Evolutionary conservation across 2,113 vertebrate genomes (phyloP), one percentile per base, ranked within the genome.

Genomic region (Hemiprocne comata): DNA sequence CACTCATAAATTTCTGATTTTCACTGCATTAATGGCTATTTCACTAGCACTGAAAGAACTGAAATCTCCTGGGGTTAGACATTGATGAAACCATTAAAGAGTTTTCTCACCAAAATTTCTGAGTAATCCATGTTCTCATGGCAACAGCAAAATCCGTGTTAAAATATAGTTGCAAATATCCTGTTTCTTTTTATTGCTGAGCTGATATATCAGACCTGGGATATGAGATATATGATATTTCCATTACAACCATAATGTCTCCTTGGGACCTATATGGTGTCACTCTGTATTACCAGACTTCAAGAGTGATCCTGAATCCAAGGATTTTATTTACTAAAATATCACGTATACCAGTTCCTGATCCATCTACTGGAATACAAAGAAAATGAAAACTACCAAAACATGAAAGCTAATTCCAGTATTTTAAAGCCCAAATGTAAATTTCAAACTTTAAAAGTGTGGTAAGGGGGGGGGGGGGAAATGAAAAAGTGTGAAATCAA

Each of bases 101-200:
- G 62, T 93, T 97, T 97, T 97, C 97, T 97, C 95, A 95, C 92
- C 19, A 4, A 93, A 93, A 93, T 96, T 94, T 95, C 90, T 57
- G 50, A 91, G 93, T 97, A 96, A 97, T 96, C 96, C 95, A 18
- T 29, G 96, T 93, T 96, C 96, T 97, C 97, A 96, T 95, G 95
- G 93, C 95, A 95, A 96, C 84, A 88, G 88, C 75, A 96, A 95
- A 97, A 94, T 76, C 93, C 90, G 91, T 93, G 90, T 85, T 96
- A 94, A 97, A 95, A 95, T 96, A 95, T 48, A 95, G 94, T 91
- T 96, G 92, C 94, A 97, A 97, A 96, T 93, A 97, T 97, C 95
- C 96, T 91, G 85, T 97, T 97, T 96, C 96, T 94, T 96, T 97
- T 96, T 95, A 97, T 88, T 94, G 81, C 96, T 69, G 88, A 92